Evolutionary conservation across 2,113 vertebrate genomes (phyloP), one percentile per base, ranked within the genome.

Genomic region (Erinaceus europaeus): DNA sequence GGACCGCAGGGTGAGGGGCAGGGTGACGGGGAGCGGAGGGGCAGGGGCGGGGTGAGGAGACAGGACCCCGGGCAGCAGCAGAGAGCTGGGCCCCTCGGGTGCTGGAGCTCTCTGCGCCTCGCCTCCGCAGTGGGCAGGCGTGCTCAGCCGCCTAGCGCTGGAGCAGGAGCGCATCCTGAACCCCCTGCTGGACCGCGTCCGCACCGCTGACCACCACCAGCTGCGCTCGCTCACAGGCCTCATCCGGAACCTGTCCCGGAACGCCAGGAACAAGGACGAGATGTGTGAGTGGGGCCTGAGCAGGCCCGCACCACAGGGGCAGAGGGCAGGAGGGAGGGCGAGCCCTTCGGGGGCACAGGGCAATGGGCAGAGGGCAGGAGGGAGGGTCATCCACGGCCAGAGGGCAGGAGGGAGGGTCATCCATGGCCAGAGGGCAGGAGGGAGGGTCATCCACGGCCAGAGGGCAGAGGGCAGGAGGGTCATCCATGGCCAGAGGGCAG

Each of bases 141-240:
- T 99, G 91, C 95, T 99, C 95, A 98, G 98, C 94, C 94, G 96
- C 38, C 98, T 99, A 95, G 97, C 98, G 0, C 90, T 98, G 94
- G 99, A 99, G 91, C 98, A 99, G 96, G 98, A 99, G 95, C 97
- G 97, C 72, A 98, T 99, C 96, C 95, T 99, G 84, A 98, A 99
- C 65, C 97, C 98, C 0, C 97, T 99, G 67, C 93, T 99, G 89
- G 98, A 99, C 93, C 98, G 98, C 0, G 96, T 99, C 17, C 97
- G 98, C 80, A 98, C 97, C 0, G 96, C 97, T 0, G 98, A 97
- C 79, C 98, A 98, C 40, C 92, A 95, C 84, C 98, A 99, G 96
- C 97, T 99, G 83, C 98, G 98, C 74, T 98, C 99, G 0, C 96
- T 99, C 83, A 99, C 98, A 0, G 99, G 98, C 9, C 97, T 99